Conservation (phyloP, 2,113 vertebrate species). For the Glaucidium brasilianum region DNA sequence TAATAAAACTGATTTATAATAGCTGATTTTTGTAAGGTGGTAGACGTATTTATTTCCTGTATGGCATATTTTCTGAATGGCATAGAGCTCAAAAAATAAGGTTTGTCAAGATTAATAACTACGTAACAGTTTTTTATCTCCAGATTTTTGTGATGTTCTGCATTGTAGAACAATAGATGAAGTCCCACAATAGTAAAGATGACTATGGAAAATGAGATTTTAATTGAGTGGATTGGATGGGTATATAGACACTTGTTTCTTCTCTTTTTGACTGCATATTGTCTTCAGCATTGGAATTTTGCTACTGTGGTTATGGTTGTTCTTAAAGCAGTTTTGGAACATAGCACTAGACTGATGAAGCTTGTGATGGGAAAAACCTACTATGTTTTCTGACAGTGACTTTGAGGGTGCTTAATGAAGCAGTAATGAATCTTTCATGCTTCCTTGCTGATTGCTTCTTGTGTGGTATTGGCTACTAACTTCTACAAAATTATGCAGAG, state of each 20-base stretch:
- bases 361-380: not conserved
- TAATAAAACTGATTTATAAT: not conserved
- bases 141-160: not conserved
- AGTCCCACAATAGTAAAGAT: not conserved
- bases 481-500: not conserved
- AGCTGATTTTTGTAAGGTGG: not conserved
- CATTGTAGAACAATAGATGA: not conserved
- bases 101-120: not conserved
- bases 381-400: not conserved
- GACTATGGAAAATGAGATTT: not conserved
- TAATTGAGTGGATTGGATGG: not conserved
- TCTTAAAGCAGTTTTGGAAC: not conserved
- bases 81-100: not conserved
- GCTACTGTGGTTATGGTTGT: not conserved
- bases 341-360: not conserved
- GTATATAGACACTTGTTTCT: not conserved
- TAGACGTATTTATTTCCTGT: not conserved
- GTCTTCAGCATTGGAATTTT: not conserved
- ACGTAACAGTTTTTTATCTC: not conserved
- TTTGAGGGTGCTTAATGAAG: not conserved
- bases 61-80: not conserved
- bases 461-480: not conserved
- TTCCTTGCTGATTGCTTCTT: not conserved
- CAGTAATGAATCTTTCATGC: not conserved
- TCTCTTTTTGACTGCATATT: not conserved